Percentiles rank a stretch among this genome's conserved stretches.
Evolutionary conservation across 2,113 vertebrate species (phyloP).

Genomic region (Mobula hypostoma): DNA sequence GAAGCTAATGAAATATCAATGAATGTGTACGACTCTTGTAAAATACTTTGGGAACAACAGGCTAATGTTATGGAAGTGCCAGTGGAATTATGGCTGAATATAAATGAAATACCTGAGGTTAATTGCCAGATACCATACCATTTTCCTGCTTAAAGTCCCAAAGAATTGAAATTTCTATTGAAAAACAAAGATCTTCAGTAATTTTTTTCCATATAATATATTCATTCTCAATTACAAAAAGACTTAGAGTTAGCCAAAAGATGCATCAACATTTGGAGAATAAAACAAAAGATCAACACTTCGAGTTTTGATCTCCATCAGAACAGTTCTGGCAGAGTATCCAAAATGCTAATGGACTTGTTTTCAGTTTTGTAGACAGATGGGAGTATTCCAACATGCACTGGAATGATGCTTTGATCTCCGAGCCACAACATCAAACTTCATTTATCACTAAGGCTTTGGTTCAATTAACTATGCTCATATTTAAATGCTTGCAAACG

Average conservation of each 20-base stretch:
- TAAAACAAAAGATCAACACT: neutral
- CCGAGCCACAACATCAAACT: no score
- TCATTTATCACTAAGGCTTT: no score
- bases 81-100: neutral
- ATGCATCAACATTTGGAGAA: neutral
- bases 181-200: neutral
- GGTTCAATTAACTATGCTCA: no score
- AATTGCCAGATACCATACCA: neutral
- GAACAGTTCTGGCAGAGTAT: neutral
- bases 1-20: neutral
- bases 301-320: neutral
- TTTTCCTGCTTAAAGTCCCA: neutral
- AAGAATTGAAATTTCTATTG: constrained; percentile 5
- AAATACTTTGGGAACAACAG: neutral
- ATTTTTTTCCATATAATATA: neutral
- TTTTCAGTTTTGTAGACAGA: neutral
- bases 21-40: neutral
- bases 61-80: neutral
- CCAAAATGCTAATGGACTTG: neutral
- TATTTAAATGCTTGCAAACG: no score
- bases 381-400: neutral
- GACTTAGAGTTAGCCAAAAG: neutral
- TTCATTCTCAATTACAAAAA: neutral
- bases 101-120: neutral
- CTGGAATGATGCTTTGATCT: no score